Percentiles rank a stretch among this genome's conserved stretches.
Evolutionary conservation across 1,140 invertebrate species (phyloP).

Genomic region (Penaeus chinensis): DNA sequence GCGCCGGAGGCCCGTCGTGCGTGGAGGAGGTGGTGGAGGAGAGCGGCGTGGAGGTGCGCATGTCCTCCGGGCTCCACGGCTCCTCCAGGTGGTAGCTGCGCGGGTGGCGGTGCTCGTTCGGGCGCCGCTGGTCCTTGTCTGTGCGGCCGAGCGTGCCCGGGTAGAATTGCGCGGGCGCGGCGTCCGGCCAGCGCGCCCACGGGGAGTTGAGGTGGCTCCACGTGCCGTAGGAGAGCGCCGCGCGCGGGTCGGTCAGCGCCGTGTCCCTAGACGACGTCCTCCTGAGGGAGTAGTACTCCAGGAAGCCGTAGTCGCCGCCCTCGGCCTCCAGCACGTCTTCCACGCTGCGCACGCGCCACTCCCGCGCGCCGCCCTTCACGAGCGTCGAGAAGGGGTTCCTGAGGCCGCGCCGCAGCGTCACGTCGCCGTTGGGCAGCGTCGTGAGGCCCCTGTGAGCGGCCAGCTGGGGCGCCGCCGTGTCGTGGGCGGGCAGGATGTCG

Average conservation of each 20-base stretch:
- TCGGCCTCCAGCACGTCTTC: conserved; percentile 52
- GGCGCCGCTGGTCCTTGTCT: conserved; percentile 9
- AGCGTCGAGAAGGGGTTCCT: conserved; percentile 50
- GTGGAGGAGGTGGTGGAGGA: conserved; percentile 4
- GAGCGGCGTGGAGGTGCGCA: conserved; percentile 51
- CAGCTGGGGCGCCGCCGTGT: not conserved
- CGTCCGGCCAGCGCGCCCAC: conserved; percentile 34
- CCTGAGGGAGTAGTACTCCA: conserved; percentile 56
- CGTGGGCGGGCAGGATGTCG: conserved; percentile 31
- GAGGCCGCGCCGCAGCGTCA: conserved; percentile 24
- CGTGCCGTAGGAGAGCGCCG: conserved; percentile 43
- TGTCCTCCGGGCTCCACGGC: conserved; percentile 44
- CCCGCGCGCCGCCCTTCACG: conserved; percentile 16
- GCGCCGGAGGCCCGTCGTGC: conserved; percentile 3
- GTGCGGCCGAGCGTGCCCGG: conserved; percentile 25
- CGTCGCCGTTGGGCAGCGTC: conserved; percentile 24
- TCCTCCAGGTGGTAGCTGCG: conserved; percentile 45
- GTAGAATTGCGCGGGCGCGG: conserved; percentile 42
- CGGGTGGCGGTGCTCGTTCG: conserved; percentile 11
- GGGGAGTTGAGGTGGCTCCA: conserved; percentile 38
- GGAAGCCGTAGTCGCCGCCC: conserved; percentile 55
- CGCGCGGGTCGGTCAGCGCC: conserved; percentile 23
- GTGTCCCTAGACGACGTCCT: conserved; percentile 49
- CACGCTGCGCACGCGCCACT: conserved; percentile 50
- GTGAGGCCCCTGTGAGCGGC: not conserved